phyloP scores from a whole-genome alignment of 2,888 invertebrate genomes.

The Unio pictorum region DNA sequence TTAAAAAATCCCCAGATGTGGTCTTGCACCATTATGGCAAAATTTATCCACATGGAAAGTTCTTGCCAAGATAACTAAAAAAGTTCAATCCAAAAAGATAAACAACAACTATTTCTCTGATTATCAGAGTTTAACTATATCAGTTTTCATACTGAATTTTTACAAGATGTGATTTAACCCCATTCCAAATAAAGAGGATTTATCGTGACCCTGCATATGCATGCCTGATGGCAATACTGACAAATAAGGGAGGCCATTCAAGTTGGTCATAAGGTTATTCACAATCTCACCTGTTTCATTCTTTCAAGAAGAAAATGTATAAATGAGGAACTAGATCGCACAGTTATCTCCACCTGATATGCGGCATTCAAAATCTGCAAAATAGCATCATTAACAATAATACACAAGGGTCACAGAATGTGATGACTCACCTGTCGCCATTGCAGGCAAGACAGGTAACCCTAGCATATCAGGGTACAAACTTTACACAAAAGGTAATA shows the following conservation, averaged over 20 bases:
- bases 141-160: too few relatives aligned
- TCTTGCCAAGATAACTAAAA: too few relatives aligned
- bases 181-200: too few relatives aligned
- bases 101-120: too few relatives aligned
- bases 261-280: background rate
- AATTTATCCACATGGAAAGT: too few relatives aligned
- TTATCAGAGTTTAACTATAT: too few relatives aligned
- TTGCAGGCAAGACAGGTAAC: background rate
- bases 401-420: background rate
- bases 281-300: conserved; percentile 75
- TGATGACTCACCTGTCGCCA: background rate
- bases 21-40: too few relatives aligned
- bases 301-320: conserved; percentile 79
- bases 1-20: too few relatives aligned
- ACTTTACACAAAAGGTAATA: too few relatives aligned
- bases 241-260: background rate
- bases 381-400: conserved; percentile 1
- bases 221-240: background rate
- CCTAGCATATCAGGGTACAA: background rate
- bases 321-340: conserved; percentile 78
- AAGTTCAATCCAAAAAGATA: too few relatives aligned
- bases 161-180: too few relatives aligned
- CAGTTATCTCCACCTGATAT: conserved; percentile 80
- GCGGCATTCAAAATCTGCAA: conserved; percentile 78
- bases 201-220: too few relatives aligned